Evolutionary conservation across 2,888 invertebrate species (phyloP).

Genomic region (Apoderus coryli): DNA sequence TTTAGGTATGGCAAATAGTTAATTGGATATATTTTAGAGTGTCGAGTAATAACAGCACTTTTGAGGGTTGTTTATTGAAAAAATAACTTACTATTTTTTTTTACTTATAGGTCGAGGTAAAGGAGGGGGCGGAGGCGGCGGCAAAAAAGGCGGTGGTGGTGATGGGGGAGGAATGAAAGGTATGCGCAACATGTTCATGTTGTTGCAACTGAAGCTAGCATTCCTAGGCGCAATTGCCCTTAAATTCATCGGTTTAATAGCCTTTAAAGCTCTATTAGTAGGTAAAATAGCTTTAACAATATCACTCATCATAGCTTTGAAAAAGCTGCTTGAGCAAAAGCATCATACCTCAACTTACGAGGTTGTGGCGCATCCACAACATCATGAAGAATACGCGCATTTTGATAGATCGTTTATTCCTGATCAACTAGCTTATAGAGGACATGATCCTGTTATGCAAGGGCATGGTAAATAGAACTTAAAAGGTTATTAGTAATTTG

Average conservation of each 20-base stretch:
- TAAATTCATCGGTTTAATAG: slow-evolving; percentile 61
- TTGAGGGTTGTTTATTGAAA: too few species aligned
- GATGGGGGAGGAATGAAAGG: slow-evolving; percentile 35
- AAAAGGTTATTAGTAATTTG: too few species aligned
- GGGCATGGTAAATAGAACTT: too few species aligned
- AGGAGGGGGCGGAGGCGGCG: slow-evolving; percentile 11
- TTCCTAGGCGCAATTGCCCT: slow-evolving; percentile 64
- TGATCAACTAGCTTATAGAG: slow-evolving; percentile 55
- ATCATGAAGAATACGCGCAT: slow-evolving; percentile 40
- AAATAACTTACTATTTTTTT: too few species aligned
- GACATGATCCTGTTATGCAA: slow-evolving; percentile 16
- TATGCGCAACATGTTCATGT: slow-evolving; percentile 56
- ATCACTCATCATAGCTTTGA: slow-evolving; percentile 54
- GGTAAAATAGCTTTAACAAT: slow-evolving; percentile 72
- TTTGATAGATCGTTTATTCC: slow-evolving; percentile 50
- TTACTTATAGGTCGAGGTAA: too few species aligned
- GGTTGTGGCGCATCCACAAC: slow-evolving; percentile 42
- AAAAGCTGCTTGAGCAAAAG: slow-evolving; percentile 60
- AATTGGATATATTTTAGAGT: too few species aligned
- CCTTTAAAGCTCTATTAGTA: slow-evolving; percentile 70
- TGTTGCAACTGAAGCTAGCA: slow-evolving; percentile 66
- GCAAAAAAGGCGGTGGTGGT: slow-evolving; percentile 11
- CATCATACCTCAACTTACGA: slow-evolving; percentile 60
- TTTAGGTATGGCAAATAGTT: too few species aligned
- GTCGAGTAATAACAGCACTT: too few species aligned